Evolutionary conservation across 2,797 vertebrate genomes (phyloP).

Genomic region (Hylomyscus alleni): DNA sequence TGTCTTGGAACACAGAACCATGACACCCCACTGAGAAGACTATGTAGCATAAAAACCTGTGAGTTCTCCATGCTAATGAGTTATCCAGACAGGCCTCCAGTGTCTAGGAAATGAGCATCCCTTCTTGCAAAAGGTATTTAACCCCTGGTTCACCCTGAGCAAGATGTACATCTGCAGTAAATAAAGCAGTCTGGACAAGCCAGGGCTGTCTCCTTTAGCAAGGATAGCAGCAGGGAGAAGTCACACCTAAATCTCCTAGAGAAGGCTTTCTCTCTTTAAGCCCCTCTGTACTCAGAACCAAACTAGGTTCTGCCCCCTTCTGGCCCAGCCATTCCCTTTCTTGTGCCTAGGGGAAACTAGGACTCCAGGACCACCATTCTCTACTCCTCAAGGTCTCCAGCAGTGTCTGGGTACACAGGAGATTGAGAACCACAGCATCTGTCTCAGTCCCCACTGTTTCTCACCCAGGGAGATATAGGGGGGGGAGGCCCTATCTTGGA

Average conservation of each 20-base stretch:
- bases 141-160: not conserved
- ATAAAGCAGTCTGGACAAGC: not conserved
- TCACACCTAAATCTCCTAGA: not conserved
- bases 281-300: not conserved
- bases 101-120: not conserved
- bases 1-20: not conserved
- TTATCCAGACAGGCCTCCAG: not conserved
- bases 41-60: not conserved
- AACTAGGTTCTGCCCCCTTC: not conserved
- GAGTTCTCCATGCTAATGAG: not conserved
- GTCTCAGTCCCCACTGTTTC: not conserved
- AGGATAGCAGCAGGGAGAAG: not conserved
- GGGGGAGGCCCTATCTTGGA: not conserved
- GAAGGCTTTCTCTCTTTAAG: not conserved
- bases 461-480: not conserved
- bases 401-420: not conserved
- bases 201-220: not conserved
- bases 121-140: not conserved
- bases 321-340: not conserved
- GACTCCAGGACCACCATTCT: not conserved
- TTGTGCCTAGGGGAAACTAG: not conserved
- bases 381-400: not conserved
- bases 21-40: not conserved
- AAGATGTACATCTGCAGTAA: not conserved
- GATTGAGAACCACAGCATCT: not conserved